Conservation (phyloP, 2,888 invertebrate genomes). For the Amblyteles armatorius region DNA sequence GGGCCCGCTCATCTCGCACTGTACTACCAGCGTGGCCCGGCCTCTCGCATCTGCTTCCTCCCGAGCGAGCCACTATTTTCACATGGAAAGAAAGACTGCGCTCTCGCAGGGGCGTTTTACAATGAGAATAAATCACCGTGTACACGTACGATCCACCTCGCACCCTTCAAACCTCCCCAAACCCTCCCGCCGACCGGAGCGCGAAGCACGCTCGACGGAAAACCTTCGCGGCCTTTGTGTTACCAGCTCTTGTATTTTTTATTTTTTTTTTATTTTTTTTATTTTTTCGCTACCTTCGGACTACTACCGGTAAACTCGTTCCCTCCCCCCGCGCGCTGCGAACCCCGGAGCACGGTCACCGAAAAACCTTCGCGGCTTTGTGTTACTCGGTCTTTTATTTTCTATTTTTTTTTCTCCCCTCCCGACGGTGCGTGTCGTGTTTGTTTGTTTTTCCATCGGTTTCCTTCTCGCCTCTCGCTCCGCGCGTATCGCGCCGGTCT, state of each 20-base stretch:
- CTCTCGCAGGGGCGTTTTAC: conserved; percentile 71
- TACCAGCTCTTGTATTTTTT: too few species aligned
- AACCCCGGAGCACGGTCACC: conserved; percentile 38
- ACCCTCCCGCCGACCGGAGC: too few species aligned
- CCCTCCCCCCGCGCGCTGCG: neutral
- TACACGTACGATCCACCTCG: conserved; percentile 31
- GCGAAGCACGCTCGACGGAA: too few species aligned
- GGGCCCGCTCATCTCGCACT: conserved; percentile 61
- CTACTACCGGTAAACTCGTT: neutral
- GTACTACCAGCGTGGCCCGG: conserved; percentile 45
- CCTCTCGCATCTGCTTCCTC: conserved; percentile 47
- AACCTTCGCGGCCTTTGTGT: too few species aligned
- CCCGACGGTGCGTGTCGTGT: conserved; percentile 8
- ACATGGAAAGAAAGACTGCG: conserved; percentile 65
- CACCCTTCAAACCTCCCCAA: conserved; percentile 16
- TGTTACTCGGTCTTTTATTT: conserved; percentile 17
- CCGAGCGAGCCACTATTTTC: conserved; percentile 73
- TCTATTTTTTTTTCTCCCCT: neutral
- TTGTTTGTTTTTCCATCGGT: conserved; percentile 28
- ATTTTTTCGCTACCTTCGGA: too few species aligned
- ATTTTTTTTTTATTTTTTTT: too few species aligned
- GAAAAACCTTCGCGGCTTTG: conserved; percentile 45
- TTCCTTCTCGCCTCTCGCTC: conserved; percentile 17
- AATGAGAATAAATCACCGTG: conserved; percentile 71
- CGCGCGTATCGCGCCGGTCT: conserved; percentile 11